phyloP scores from a whole-genome alignment of 2,113 vertebrate genomes.

The Sturnira hondurensis region DNA sequence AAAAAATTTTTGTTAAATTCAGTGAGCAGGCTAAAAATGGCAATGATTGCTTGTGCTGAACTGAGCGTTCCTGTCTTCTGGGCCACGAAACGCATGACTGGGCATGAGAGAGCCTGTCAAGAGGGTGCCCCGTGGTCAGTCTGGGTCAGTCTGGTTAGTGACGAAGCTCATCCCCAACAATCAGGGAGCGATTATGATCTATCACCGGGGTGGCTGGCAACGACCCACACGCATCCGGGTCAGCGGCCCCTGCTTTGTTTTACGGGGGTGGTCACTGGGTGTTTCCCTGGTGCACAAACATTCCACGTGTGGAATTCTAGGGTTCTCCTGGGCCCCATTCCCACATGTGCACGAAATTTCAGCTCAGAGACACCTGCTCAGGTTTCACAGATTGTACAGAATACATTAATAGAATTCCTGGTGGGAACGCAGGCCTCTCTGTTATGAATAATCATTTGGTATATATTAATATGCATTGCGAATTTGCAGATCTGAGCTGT shows the following conservation, averaged over 20 bases:
- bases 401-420: fast-evolving
- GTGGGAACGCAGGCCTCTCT: fast-evolving
- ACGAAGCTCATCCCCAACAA: fast-evolving
- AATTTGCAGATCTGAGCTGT: fast-evolving
- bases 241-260: fast-evolving
- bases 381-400: fast-evolving
- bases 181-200: no score
- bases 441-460: no score
- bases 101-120: fast-evolving
- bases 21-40: no score
- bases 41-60: no score
- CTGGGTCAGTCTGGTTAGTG: fast-evolving
- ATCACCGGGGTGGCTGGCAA: fast-evolving
- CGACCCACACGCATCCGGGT: fast-evolving
- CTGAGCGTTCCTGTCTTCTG: no score
- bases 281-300: background rate
- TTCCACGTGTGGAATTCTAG: background rate
- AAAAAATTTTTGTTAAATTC: no score
- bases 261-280: fast-evolving
- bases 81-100: no score
- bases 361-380: background rate
- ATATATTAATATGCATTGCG: background rate
- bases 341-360: fast-evolving
- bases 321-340: fast-evolving
- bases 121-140: background rate